Evolutionary conservation across 2,888 invertebrate genomes (phyloP), one percentile per base, ranked within the genome.

Genomic region (Lottia gigantea): DNA sequence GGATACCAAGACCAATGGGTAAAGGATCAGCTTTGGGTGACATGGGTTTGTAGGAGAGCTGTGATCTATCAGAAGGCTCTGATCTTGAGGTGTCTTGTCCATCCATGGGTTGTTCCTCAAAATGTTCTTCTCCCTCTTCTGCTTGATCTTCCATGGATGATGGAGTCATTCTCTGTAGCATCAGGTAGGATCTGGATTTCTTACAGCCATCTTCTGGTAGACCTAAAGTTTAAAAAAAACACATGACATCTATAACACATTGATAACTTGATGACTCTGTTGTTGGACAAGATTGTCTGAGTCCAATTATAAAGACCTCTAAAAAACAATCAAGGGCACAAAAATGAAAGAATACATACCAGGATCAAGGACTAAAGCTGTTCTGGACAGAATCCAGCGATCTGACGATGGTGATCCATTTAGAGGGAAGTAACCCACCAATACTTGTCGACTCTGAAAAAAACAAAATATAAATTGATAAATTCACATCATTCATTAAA

Each of bases 11-110:
- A 1, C 79, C 83, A 46, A 82, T 80, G 6, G 87, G 88, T 1
- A 87, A 80, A 12, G 88, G 86, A 7, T 83, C 78, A 1, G 83
- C 87, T 71, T 86, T 82, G 0, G 88, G 87, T n/a, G 85, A 80
- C 73, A 87, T 77, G 46, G 84, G 79, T 70, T 83, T 81, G 78
- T 86, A 86, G 2, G 87, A 87, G 49, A 86, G 74, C 77, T 88
- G 88, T 8, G 85, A 85, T 63, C 76, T 72, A 23, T 72, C 74
- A 15, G 76, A 74, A 23, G 55, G 70, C 1, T 45, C 66, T 2
- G 72, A 70, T 45, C 64, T 46, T 40, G 74, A 70, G 11, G 76
- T 67, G 11, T 73, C 73, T 16, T 76, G 75, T 49, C 82, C 80
- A 64, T 74, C 76, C 11, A 70, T 72, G 15, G 74, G 72, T 15